Base-by-base conservation (phyloP, 2,797 vertebrate genomes). In the Dryobates pubescens region DNA sequence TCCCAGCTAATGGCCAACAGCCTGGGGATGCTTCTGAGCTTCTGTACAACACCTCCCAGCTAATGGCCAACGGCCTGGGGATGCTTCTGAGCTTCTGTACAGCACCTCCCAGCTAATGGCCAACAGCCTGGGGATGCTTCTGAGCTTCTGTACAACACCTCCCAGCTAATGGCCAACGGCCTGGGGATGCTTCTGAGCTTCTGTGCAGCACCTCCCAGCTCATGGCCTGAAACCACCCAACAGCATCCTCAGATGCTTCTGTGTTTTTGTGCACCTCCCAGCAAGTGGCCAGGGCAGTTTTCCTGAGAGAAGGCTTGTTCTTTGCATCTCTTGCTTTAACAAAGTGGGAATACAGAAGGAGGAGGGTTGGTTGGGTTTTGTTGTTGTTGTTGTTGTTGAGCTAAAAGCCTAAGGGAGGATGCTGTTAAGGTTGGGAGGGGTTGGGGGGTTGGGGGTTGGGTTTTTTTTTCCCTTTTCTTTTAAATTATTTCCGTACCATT, bases 401-500 rank as follows among this genome's bases (percentile, higher is more conserved):
- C 97, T 96, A 97, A 96, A 96, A 95, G 97, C 94, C 91, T 95
- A 97, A 97, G 94, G 97, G 96, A 97, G 97, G 95, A 97, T 24
- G 23, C 24, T 24, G 23, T 43, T 43, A 13, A 47, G 45, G 45
- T 47, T 47, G 49, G 23, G 23, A n/a, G 36, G 13, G 49, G 4
- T 51, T 51, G 13, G 41, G 15, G 41, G 41, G 16, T 43, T 43
- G 41, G 38, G 38, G 38, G 41, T 43, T 43, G 41, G 41, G 41
- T 15, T 24, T 13, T 24, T 51, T 24, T 51, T 98, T 96, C 96
- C 97, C 96, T 97, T 97, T 97, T 97, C 96, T 97, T 96, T 98
- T 98, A 98, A 98, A 98, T 98, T 98, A 97, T 97, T 97, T 97
- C 98, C 98, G 98, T 99, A 99, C 98, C 98, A 97, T 98, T 98